These are phyloP conservation scores for Pseudois nayaur DNA, from an alignment of 2,113 vertebrate genomes.

Conservation along the genomic window DNA sequence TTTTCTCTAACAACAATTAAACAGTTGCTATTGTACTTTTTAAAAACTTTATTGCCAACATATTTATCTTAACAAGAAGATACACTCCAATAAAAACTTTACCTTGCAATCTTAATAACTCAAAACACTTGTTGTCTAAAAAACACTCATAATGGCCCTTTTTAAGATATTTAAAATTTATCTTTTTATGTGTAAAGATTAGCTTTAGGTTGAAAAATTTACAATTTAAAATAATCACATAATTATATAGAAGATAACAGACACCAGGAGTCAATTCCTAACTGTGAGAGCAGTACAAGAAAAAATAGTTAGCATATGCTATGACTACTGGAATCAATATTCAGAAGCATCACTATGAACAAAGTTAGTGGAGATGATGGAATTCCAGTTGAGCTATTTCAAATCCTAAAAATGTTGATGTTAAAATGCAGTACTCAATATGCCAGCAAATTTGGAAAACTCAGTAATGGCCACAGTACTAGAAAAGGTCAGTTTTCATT, in stretches of 20 bases:
- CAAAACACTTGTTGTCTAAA: background rate
- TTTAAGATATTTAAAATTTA: background rate
- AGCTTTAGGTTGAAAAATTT: conserved; percentile 7
- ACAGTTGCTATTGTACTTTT: conserved; percentile 46
- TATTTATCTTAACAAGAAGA: conserved; percentile 45
- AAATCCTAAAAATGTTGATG: background rate
- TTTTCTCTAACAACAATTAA: conserved; percentile 66
- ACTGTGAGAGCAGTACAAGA: too few relatives aligned
- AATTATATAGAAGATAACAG: background rate
- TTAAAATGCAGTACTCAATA: background rate
- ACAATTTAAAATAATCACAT: background rate
- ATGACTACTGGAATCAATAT: background rate
- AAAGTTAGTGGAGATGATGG: background rate
- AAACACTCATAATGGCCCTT: background rate
- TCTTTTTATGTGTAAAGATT: background rate
- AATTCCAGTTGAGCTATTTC: background rate
- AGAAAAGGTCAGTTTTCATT: background rate
- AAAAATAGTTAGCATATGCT: background rate
- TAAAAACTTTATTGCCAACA: conserved; percentile 23
- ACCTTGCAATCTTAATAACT: conserved; percentile 43
- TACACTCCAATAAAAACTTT: conserved; percentile 31
- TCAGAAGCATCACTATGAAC: background rate
- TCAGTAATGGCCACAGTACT: background rate
- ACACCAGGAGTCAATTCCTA: background rate
- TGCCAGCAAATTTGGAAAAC: background rate